phyloP scores from a whole-genome alignment of 2,113 vertebrate genomes.

The Diglossa brunneiventris region DNA sequence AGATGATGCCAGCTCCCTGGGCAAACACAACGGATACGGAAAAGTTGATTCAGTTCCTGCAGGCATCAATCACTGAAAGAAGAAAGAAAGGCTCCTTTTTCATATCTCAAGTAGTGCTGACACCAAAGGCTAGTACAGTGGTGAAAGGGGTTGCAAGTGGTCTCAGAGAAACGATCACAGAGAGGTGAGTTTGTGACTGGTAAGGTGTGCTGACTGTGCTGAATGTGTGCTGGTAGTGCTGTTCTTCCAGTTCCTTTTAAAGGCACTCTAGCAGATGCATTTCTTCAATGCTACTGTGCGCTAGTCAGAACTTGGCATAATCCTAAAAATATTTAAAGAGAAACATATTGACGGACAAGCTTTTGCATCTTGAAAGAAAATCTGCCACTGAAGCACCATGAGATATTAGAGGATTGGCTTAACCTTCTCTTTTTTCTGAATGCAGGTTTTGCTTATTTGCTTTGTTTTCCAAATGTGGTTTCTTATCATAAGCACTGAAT shows the following conservation, averaged over 20 bases:
- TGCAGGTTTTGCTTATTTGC: background rate
- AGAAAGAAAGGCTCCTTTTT: slow-evolving; percentile 97
- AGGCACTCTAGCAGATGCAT: background rate
- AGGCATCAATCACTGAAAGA: slow-evolving; percentile 90
- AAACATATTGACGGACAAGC: background rate
- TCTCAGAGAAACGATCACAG: slow-evolving; percentile 97
- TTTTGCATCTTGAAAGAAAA: background rate
- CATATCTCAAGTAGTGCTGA: slow-evolving; percentile 96
- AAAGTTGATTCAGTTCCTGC: slow-evolving; percentile 95
- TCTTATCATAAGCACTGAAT: background rate
- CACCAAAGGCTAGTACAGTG: slow-evolving; percentile 95
- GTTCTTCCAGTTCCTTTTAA: background rate
- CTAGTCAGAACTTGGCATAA: background rate
- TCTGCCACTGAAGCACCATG: background rate
- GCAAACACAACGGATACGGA: slow-evolving; percentile 97
- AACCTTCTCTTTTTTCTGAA: background rate
- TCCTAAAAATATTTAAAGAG: background rate
- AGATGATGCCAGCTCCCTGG: slow-evolving; percentile 98
- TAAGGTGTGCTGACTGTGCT: background rate
- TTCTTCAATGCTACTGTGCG: background rate
- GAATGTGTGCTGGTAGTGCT: background rate
- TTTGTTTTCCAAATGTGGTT: background rate
- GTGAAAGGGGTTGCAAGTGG: slow-evolving; percentile 96
- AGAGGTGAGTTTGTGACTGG: slow-evolving; percentile 78
- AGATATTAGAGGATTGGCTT: background rate